Conservation (phyloP, 2,888 invertebrate genomes). For the Protula sp. region DNA sequence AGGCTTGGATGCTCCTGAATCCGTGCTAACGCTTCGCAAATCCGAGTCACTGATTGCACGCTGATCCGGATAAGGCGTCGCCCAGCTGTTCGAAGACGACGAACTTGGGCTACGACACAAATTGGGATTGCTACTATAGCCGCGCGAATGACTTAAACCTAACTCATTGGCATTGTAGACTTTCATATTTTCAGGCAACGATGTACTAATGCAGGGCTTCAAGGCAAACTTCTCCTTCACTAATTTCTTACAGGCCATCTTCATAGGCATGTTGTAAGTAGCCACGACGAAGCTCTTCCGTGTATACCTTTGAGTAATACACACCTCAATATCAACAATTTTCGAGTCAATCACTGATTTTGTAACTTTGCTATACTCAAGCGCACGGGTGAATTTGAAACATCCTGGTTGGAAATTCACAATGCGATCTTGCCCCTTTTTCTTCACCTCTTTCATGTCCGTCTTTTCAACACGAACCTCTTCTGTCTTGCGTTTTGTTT, state of each 20-base stretch:
- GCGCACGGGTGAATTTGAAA: constrained; percentile 28
- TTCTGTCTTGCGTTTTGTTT: constrained; percentile 42
- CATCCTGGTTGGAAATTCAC: constrained; percentile 18
- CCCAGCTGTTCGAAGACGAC: constrained; percentile 12
- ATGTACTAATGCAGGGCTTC: constrained; percentile 40
- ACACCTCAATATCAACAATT: constrained; percentile 39
- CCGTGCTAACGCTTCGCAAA: constrained; percentile 16
- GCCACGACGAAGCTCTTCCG: constrained; percentile 37
- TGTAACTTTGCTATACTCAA: constrained; percentile 24
- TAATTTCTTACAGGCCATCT: constrained; percentile 36
- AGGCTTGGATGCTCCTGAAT: neutral
- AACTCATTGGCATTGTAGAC: constrained; percentile 29
- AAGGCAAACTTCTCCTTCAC: constrained; percentile 37
- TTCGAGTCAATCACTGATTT: constrained; percentile 29
- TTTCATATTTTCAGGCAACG: constrained; percentile 34
- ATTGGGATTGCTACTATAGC: constrained; percentile 31
- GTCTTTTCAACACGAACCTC: constrained; percentile 31
- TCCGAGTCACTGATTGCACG: constrained; percentile 32
- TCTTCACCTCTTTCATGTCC: constrained; percentile 24
- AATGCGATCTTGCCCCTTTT: constrained; percentile 22
- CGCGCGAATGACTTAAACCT: neutral
- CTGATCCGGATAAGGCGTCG: constrained; percentile 11
- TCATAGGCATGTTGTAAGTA: constrained; percentile 35
- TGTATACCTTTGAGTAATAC: constrained; percentile 40
- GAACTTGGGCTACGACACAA: constrained; percentile 21